phyloP scores from a whole-genome alignment of 1,140 invertebrate genomes.

The Drosophila repleta region DNA sequence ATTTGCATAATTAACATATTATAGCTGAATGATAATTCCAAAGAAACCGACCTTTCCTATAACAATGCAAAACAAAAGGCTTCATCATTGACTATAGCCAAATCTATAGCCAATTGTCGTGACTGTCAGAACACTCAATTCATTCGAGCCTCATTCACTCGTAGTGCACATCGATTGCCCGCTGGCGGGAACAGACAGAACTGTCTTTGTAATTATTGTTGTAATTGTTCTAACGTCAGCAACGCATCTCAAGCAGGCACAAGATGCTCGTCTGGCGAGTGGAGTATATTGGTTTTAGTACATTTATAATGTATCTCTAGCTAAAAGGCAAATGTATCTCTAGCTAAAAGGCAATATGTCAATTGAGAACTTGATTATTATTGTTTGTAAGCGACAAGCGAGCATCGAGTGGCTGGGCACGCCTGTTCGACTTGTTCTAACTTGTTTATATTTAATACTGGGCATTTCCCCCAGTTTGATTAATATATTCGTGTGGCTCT shows the following conservation, averaged over 20 bases:
- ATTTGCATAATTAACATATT: slow-evolving; percentile 52
- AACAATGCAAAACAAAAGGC: slow-evolving; percentile 10
- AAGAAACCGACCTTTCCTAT: slow-evolving; percentile 37
- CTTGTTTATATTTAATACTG: slow-evolving; percentile 29
- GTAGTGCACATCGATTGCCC: slow-evolving; percentile 23
- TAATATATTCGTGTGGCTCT: slow-evolving; percentile 36
- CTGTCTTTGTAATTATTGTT: slow-evolving; percentile 7
- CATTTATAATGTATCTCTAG: too few species aligned
- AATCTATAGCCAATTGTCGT: slow-evolving; percentile 48
- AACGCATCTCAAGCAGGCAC: not conserved
- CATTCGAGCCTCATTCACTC: not conserved
- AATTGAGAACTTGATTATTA: too few species aligned
- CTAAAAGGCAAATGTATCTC: too few species aligned
- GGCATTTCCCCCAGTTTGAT: slow-evolving; percentile 53
- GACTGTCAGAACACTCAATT: slow-evolving; percentile 33
- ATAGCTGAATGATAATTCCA: slow-evolving; percentile 41
- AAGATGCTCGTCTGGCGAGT: not conserved
- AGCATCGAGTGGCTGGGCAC: not conserved
- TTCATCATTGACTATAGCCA: not conserved
- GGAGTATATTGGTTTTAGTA: too few species aligned
- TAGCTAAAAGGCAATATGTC: too few species aligned
- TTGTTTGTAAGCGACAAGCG: not conserved
- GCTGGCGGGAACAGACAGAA: slow-evolving; percentile 5
- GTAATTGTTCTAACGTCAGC: slow-evolving; percentile 17
- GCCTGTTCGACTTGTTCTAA: not conserved